Base-by-base conservation (phyloP, 2,888 invertebrate species). In the Pterostichus madidus region DNA sequence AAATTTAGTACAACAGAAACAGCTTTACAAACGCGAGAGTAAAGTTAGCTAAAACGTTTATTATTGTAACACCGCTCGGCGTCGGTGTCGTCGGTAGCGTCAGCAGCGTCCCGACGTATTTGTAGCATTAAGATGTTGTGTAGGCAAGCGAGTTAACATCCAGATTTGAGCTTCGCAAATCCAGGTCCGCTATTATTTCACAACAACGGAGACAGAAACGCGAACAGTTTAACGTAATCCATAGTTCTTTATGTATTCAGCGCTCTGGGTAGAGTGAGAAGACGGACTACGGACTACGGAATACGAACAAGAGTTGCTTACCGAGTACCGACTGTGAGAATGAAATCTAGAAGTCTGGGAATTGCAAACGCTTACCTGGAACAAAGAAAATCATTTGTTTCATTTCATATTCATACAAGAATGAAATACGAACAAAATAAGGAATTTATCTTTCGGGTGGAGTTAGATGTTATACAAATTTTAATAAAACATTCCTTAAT, bases 231-330 rank as follows among this genome's bases (percentile, higher is more conserved):
- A 64, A 7, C 6, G 64, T 64, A 64, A 64, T 59, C 59, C 59
- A 59, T 64, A 39, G 64, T 64, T 64, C 64, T 64, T 64, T 39
- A 64, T 64, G 64, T 39, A 64, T 64, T 64, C 64, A 64, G 64
- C 7, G 13, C 11, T 35, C 13, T n/a, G 11, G 2, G 39, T 24
- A 6, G 32, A 7, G 52, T 2, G 52, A 52, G 52, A 52, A 52
- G 52, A 52, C 39, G 5, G 39, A 39, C 39, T 39, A 8, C 39
- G 6, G 4, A 35, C 39, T 39, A 39, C 39, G 5, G 39, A 39
- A 24, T 24, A 24, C 1, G 24, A 24, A 24, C 24, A 2, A 0
- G 11, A n/a, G 49, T 49, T 49, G 56, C 56, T 56, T 56, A 56
- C 56, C 56, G 17, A 13, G 8, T 24, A 24, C 24, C 24, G 24